Base-by-base conservation (phyloP, 2,113 vertebrate species). In the Cryptomyrus ogoouensis region DNA sequence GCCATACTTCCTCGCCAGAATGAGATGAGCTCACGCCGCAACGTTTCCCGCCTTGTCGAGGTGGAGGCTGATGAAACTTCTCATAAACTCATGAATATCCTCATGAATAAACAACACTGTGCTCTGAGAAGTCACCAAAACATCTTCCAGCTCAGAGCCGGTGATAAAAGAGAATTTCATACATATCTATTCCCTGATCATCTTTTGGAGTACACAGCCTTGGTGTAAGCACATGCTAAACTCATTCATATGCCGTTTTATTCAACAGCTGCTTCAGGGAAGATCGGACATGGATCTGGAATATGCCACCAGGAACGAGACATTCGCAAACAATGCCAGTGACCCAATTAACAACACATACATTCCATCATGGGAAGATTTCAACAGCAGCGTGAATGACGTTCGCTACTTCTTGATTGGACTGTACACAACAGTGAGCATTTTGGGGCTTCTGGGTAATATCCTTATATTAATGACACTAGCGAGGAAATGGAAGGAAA, bases 361-460 rank as follows among this genome's bases (percentile, higher is more conserved):
- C 89, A 95, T 96, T 89, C 96, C 96, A 13, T 92, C 93, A 24
- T 97, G 97, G 97, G 96, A 97, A 80, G 96, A 96, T 56, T 96
- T 97, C 49, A 89, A 77, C 84, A 96, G 95, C 90, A 97, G 96
- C 10, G 93, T 96, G 52, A 96, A 97, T 0, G 97, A 97, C 89
- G 92, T 97, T 53, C 96, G 96, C 90, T 96, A 96, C 92, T 97
- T 97, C 92, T 93, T 97, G 90, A 97, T 97, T 91, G 96, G 96
- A 49, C 93, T 97, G 21, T 97, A 97, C 89, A 96, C 96, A 0
- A 94, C 96, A 86, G 95, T 97, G 91, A 97, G 96, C 91, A 92
- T 97, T 88, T 93, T 96, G 24, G 97, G 97, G 74, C 96, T 97
- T 91, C 90, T 95, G 92, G 96, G 96, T 89, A 97, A 97, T 90